A percentile compares a stretch with the other conserved stretches of the same genome.
Evolutionary conservation across 2,113 vertebrate genomes (phyloP).

Genomic region (Micronycteris hirsuta): DNA sequence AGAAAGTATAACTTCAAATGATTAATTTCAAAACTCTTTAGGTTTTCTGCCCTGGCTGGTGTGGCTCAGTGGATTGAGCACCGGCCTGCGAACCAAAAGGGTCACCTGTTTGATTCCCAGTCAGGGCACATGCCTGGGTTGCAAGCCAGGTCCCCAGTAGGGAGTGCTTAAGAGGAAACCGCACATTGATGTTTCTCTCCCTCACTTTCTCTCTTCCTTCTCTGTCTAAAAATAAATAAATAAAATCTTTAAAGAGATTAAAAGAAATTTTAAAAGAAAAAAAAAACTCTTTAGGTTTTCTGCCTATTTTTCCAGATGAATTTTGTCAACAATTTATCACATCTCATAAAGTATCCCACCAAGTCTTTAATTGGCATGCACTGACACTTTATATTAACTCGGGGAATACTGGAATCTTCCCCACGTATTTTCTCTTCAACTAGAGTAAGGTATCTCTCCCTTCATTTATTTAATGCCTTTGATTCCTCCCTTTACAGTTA

Average conservation of each 20-base stretch:
- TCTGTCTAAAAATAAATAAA: no score
- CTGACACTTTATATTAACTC: background rate
- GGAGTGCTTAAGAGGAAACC: no score
- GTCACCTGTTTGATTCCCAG: no score
- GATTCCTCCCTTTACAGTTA: background rate
- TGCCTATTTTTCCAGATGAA: background rate
- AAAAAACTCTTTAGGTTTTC: background rate
- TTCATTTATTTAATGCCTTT: constrained; percentile 30
- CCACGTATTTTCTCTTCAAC: constrained; percentile 10
- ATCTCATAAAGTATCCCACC: background rate
- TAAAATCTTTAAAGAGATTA: no score
- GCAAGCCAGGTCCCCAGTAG: no score
- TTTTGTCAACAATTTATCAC: background rate
- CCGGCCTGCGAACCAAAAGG: no score
- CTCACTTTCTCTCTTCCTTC: no score
- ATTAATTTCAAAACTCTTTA: background rate
- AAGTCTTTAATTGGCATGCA: background rate
- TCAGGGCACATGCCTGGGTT: no score
- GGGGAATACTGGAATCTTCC: background rate
- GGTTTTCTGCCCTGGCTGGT: background rate
- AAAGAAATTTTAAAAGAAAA: no score
- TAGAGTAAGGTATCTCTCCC: background rate
- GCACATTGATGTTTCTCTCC: no score
- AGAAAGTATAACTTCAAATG: background rate
- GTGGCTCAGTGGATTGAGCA: no score